A percentile compares a stretch with the other conserved stretches of the same genome.
Conservation (phyloP, 2,888 invertebrate genomes). For the Dicyrtomina minuta region DNA sequence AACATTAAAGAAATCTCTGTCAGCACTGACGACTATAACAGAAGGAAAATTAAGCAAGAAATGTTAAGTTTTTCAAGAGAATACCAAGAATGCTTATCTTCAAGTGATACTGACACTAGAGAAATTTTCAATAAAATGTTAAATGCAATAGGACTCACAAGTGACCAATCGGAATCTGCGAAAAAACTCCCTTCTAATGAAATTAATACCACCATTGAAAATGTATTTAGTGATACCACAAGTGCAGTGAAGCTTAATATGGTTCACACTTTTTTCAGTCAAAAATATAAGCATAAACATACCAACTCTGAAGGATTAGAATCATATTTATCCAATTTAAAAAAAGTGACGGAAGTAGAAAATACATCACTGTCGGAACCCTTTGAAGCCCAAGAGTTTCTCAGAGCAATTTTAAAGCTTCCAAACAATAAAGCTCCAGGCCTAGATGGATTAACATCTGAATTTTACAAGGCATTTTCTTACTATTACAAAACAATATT, state of each 20-base stretch:
- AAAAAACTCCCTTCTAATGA: neutral
- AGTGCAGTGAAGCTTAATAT: too few species aligned
- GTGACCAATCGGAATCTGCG: neutral
- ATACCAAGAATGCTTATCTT: too few species aligned
- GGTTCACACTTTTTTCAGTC: too few species aligned
- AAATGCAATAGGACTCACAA: neutral
- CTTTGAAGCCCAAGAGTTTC: neutral
- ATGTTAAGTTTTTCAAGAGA: neutral
- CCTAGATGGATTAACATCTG: conserved; percentile 8
- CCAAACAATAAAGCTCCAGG: conserved; percentile 2
- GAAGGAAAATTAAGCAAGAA: neutral
- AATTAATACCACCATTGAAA: too few species aligned
- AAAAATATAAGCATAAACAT: too few species aligned
- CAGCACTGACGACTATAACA: neutral
- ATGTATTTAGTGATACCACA: too few species aligned
- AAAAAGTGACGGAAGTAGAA: neutral
- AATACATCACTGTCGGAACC: neutral
- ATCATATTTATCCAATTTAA: neutral
- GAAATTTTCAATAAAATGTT: neutral
- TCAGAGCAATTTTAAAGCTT: neutral
- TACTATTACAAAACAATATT: neutral
- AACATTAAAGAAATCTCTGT: neutral
- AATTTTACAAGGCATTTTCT: conserved; percentile 14
- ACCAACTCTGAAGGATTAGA: too few species aligned
- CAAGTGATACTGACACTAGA: too few species aligned